Conservation (phyloP, 2,797 vertebrate genomes). For the Pipistrellus pygmaeus region DNA sequence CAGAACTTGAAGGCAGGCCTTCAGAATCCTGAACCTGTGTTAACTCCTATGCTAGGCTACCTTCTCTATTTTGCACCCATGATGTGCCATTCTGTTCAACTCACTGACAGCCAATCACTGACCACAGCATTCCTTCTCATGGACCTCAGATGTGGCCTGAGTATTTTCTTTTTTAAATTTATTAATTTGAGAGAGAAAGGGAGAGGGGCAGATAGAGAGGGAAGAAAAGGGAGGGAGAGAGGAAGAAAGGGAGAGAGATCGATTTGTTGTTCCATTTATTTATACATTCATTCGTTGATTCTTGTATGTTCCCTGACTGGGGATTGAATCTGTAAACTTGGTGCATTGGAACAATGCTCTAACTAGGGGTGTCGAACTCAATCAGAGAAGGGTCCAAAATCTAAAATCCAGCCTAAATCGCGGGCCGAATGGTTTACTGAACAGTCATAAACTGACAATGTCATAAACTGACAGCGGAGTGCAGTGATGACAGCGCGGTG, state of each 20-base stretch:
- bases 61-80: not conserved
- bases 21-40: not conserved
- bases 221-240: not conserved
- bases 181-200: not conserved
- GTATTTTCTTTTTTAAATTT: not conserved
- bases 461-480: too few relatives aligned
- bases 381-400: too few relatives aligned
- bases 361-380: too few relatives aligned
- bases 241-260: not conserved
- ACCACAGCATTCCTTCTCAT: not conserved
- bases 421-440: too few relatives aligned
- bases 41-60: not conserved
- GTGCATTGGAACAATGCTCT: not conserved
- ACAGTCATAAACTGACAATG: too few relatives aligned
- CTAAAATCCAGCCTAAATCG: too few relatives aligned
- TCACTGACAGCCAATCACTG: not conserved
- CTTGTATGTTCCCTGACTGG: not conserved
- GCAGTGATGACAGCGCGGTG: too few relatives aligned
- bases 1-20: not conserved
- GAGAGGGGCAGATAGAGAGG: not conserved
- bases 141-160: not conserved
- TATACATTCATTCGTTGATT: not conserved
- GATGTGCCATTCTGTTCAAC: not conserved
- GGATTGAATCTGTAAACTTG: not conserved
- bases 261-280: not conserved